Percentiles rank a stretch among this genome's conserved stretches.
Conservation (phyloP, 2,888 invertebrate species). For the Empis stercorea region DNA sequence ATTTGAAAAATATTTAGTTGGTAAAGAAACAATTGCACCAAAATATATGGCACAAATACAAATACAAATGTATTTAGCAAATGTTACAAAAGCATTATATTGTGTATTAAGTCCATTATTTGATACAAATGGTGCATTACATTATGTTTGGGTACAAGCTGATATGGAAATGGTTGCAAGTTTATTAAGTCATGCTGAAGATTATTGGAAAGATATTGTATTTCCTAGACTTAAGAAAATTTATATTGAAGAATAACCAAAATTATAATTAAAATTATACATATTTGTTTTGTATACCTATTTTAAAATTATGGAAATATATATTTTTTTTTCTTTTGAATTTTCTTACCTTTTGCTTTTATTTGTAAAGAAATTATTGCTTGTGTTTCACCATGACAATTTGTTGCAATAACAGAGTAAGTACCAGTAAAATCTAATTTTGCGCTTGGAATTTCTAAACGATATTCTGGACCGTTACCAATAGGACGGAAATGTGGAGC, state of each 20-base stretch:
- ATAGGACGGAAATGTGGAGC: constrained; percentile 63
- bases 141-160: constrained; percentile 35
- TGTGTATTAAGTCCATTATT: constrained; percentile 34
- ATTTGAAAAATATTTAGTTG: constrained; percentile 33
- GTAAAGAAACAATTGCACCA: constrained; percentile 31
- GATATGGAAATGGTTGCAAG: constrained; percentile 31
- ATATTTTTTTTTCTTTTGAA: neutral
- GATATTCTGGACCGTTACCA: constrained; percentile 66
- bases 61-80: constrained; percentile 34
- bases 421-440: constrained; percentile 79
- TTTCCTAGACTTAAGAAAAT: constrained; percentile 28
- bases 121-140: constrained; percentile 32
- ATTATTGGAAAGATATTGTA: constrained; percentile 31
- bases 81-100: constrained; percentile 32
- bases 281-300: too few relatives aligned
- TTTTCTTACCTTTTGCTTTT: constrained; percentile 57
- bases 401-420: constrained; percentile 71
- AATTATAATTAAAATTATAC: neutral
- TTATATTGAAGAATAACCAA: constrained; percentile 20
- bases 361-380: constrained; percentile 80
- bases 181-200: constrained; percentile 28
- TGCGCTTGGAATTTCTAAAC: constrained; percentile 73
- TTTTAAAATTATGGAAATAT: too few relatives aligned
- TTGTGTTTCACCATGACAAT: constrained; percentile 71
- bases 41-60: constrained; percentile 36